Evolutionary conservation across 2,797 vertebrate species (phyloP).

Genomic region (Danio jaintianensis): DNA sequence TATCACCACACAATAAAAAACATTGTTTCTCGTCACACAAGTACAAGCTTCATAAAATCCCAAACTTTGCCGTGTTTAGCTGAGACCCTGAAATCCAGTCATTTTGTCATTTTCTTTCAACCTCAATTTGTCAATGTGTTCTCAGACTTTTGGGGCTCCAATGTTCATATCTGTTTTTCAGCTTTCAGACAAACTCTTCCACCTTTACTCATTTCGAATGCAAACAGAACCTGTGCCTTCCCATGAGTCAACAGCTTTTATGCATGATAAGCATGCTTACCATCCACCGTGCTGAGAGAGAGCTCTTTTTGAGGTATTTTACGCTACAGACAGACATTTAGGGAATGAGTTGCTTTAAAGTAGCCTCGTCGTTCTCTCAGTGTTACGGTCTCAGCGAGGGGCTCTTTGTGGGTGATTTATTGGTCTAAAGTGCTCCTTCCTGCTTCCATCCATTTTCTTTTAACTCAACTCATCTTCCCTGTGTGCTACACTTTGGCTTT

Average conservation of each 20-base stretch:
- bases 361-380: conserved; percentile 41
- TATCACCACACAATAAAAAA: no score
- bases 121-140: no score
- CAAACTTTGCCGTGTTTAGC: no score
- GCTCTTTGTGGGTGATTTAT: conserved; percentile 52
- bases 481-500: conserved; percentile 26
- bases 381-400: conserved; percentile 15
- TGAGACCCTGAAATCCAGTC: no score
- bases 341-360: conserved; percentile 48
- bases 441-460: conserved; percentile 34
- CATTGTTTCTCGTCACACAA: no score
- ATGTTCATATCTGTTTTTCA: no score
- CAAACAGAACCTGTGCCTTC: background rate
- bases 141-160: no score
- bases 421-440: conserved; percentile 50
- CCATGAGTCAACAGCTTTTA: background rate
- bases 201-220: background rate
- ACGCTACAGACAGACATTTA: conserved; percentile 20
- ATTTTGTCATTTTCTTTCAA: no score
- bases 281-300: background rate
- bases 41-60: no score
- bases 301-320: conserved; percentile 25
- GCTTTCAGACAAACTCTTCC: background rate
- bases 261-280: background rate
- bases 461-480: conserved; percentile 31